phyloP scores from a whole-genome alignment of 2,888 invertebrate genomes.

The Drosophila lutescens region DNA sequence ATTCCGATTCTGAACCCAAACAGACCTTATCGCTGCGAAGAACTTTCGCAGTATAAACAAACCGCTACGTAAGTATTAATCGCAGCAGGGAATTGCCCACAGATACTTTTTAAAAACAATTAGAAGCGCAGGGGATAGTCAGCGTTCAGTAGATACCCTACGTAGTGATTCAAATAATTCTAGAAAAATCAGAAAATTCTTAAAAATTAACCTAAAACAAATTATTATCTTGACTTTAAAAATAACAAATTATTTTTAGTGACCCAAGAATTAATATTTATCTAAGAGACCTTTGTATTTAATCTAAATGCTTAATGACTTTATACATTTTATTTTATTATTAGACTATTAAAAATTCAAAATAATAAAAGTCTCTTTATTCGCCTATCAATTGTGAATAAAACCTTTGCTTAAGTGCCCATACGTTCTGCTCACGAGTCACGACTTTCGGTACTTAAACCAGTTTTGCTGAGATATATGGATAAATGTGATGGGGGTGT shows the following conservation, averaged over 20 bases:
- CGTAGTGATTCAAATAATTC: background rate
- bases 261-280: no score
- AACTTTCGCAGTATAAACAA: slow-evolving; percentile 22
- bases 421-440: slow-evolving; percentile 42
- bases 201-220: no score
- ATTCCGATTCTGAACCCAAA: slow-evolving; percentile 1
- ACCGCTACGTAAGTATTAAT: slow-evolving; percentile 54
- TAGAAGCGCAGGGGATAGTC: slow-evolving; percentile 19
- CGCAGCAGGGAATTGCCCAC: slow-evolving; percentile 68
- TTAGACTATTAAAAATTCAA: no score
- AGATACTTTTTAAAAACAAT: slow-evolving; percentile 41
- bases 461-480: slow-evolving; percentile 2
- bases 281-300: background rate
- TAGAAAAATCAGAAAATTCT: no score
- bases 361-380: slow-evolving; percentile 4
- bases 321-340: background rate
- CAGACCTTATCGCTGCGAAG: slow-evolving; percentile 51
- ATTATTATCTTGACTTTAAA: no score
- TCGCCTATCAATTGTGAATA: background rate
- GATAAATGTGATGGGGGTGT: slow-evolving; percentile 16
- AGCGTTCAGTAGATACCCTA: slow-evolving; percentile 44
- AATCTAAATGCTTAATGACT: background rate
- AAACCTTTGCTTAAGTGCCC: slow-evolving; percentile 17
- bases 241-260: no score
- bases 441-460: slow-evolving; percentile 49